Conservation (phyloP, 1,140 invertebrate genomes). For the Sinonovacula constricta region DNA sequence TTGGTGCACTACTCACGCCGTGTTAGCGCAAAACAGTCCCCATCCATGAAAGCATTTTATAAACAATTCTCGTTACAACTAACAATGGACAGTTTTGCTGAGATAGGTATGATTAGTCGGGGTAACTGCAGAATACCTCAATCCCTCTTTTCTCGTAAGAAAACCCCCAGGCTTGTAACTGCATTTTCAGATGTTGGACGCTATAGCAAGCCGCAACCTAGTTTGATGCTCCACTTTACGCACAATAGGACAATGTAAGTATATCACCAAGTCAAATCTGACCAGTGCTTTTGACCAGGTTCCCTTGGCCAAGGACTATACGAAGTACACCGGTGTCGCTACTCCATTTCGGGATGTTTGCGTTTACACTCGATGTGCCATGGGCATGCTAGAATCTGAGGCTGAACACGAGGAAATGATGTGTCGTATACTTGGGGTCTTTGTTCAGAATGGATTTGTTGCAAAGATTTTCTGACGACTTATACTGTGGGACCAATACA, state of each 20-base stretch:
- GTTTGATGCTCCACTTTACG: conserved; percentile 7
- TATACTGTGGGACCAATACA: conserved; percentile 26
- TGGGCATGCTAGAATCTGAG: conserved; percentile 48
- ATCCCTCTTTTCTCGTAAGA: conserved; percentile 47
- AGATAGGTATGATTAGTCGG: conserved; percentile 26
- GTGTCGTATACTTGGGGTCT: conserved; percentile 36
- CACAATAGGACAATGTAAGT: conserved; percentile 16
- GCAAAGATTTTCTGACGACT: conserved; percentile 16
- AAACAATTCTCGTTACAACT: conserved; percentile 19
- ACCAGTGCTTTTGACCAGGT: conserved; percentile 52
- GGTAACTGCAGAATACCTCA: conserved; percentile 45
- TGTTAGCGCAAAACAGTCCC: conserved; percentile 48
- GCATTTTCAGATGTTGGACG: conserved; percentile 14
- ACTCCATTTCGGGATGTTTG: conserved; percentile 48
- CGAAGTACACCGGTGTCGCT: conserved; percentile 51
- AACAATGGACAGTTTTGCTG: conserved; percentile 43
- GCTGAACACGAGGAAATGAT: conserved; percentile 31
- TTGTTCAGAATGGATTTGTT: conserved; percentile 44
- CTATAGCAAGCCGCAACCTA: conserved; percentile 19
- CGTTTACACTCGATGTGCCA: conserved; percentile 46
- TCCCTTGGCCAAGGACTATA: conserved; percentile 16
- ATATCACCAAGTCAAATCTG: conserved; percentile 25
- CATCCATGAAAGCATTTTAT: conserved; percentile 31
- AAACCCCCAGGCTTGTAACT: conserved; percentile 23
- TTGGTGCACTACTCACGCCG: too few relatives aligned